Base-by-base conservation (phyloP, 2,888 invertebrate genomes). In the Erebia aethiops region DNA sequence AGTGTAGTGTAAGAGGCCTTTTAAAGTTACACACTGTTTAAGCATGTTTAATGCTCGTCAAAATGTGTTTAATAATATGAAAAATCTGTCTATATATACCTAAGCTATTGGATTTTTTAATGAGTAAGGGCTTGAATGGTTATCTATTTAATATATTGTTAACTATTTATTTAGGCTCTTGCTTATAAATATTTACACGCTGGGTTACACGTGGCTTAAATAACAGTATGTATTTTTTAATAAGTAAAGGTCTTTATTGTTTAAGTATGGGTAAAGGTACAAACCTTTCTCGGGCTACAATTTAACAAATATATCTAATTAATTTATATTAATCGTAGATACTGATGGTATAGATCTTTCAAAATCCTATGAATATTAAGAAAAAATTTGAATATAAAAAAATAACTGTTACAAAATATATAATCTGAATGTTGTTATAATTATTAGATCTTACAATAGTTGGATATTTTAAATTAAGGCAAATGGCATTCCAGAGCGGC, bases 401-500 rank as follows among this genome's bases (percentile, higher is more conserved):
- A 13, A 18, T 49, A 21, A 52, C 52, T 66, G 18, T 14, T 65
- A 41, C 41, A 14, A 54, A 56, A 51, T 26, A 26, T 63, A 26
- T 26, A n/a, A 63, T 64, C 35, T 64, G 54, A 64, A 64, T 64
- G 64, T 64, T 64, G 54, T 64, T 64, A 35, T 35, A 35, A 64
- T 14, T 64, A 64, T 52, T 62, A 62, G 18, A 26, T 8, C 54
- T 18, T 7, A 56, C 46, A 21, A 21, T 10, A n/a, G 41, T 49
- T 62, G 46, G 26, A 21, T 21, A 49, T 52, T 58, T 67, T 35
- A 51, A 57, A 49, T 26, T 67, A 67, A 67, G 35, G 26, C n/a
- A 49, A 49, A 67, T 49, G 49, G 51, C 67, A 67, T 67, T 67
- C 67, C 67, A 67, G 8, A 51, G 67, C 67, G 67, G 26, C 49